Percentiles rank a stretch among this genome's conserved stretches.
These are phyloP conservation scores for Seira ritae DNA, from an alignment of 2,888 invertebrate species.

Conservation along the genomic window DNA sequence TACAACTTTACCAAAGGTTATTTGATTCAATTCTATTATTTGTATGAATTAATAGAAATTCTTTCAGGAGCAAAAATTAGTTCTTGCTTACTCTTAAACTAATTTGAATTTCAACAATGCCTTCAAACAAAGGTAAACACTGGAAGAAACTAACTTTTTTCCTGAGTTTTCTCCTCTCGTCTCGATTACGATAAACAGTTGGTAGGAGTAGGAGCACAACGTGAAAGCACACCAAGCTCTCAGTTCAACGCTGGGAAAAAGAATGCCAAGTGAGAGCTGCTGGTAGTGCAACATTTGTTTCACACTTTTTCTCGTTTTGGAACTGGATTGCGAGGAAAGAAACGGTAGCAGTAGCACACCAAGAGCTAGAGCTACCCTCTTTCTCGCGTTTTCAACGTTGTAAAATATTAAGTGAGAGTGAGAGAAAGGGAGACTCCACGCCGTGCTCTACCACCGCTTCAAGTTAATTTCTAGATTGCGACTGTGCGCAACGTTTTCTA, in stretches of 20 bases:
- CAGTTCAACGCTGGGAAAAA: slow-evolving; percentile 1
- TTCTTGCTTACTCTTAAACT: neutral
- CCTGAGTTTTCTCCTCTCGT: neutral
- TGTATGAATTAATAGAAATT: neutral
- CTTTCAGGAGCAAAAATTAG: neutral
- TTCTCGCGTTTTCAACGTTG: neutral
- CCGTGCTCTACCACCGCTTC: neutral
- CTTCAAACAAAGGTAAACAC: slow-evolving; percentile 6
- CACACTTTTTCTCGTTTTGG: slow-evolving; percentile 32
- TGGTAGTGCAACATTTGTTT: slow-evolving; percentile 37
- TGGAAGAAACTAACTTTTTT: neutral
- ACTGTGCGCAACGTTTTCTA: neutral
- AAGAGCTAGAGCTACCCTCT: neutral
- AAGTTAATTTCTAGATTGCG: neutral
- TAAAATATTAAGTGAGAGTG: neutral
- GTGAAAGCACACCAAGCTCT: neutral
- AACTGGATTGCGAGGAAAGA: slow-evolving; percentile 14
- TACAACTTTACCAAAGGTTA: neutral
- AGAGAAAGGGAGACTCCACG: neutral
- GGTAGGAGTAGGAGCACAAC: neutral
- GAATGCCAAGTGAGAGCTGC: slow-evolving; percentile 1
- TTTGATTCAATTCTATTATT: neutral
- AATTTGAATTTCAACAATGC: slow-evolving; percentile 8
- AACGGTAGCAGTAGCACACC: neutral
- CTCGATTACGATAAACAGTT: neutral